Base-by-base conservation (phyloP, 2,113 vertebrate genomes). In the Xenopus laevis region DNA sequence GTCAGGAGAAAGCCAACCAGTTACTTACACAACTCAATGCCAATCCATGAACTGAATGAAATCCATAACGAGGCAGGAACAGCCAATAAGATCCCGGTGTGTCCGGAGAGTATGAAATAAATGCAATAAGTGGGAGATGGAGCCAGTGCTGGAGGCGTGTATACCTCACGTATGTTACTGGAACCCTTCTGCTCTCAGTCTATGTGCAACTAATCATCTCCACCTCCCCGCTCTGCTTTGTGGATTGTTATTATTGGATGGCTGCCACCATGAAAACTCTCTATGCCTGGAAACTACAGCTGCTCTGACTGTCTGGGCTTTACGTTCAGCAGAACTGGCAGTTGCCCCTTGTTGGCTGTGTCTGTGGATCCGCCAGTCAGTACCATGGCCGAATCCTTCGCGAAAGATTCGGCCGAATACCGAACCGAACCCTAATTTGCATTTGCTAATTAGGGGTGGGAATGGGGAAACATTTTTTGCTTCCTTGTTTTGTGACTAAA, bases 231-330 rank as follows among this genome's bases (percentile, higher is more conserved):
- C 46, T 79, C 83, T 81, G 82, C 82, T 77, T 78, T 79, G 82
- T 75, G 63, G 86, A 79, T 79, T 82, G 85, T 83, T 79, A 84
- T 81, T 59, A 79, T 79, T 85, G 88, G 89, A 86, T 52, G 80
- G 68, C 40, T 81, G 86, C 89, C 89, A 88, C 79, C 77, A 50
- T 47, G 18, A 72, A 79, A 65, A 46, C 62, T 70, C 79, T 80
- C 78, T 72, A 74, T 78, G 77, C 75, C 80, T 75, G 68, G 79
- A 74, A 78, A 63, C 0, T 47, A 15, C 67, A 68, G 71, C n/a
- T 20, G 61, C 46, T 53, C 57, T 44, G 20, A 50, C 16, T 10
- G 9, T 15, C 21, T 13, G 16, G 1, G 65, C 21, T 59, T 18
- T 44, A 33, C 63, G 4, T 53, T 15, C 11, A 62, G 60, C 16